These are phyloP conservation scores for Anadara kagoshimensis DNA, from an alignment of 1,140 invertebrate genomes.

Conservation along the genomic window DNA sequence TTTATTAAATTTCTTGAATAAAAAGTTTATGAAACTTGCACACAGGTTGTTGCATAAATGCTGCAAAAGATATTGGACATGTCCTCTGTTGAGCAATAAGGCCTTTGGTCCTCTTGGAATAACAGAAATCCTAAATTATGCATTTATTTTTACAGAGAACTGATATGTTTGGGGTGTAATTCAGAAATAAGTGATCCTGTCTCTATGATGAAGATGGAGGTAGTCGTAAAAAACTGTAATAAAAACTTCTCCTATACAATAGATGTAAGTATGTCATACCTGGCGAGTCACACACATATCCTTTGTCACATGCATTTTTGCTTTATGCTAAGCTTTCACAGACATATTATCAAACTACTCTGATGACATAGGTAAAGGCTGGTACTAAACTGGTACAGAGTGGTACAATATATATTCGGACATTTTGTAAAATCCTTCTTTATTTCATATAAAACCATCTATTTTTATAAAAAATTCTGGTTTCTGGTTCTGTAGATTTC, in stretches of 20 bases:
- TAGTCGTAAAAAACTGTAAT: not conserved
- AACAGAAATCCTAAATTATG: not conserved
- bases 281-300: too few relatives aligned
- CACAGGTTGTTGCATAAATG: too few relatives aligned
- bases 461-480: too few relatives aligned
- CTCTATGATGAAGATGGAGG: conserved; percentile 25
- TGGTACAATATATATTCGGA: too few relatives aligned
- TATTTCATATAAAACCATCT: too few relatives aligned
- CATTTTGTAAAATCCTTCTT: too few relatives aligned
- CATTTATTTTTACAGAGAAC: conserved; percentile 8
- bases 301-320: too few relatives aligned
- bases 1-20: not conserved
- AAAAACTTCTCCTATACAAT: not conserved
- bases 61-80: too few relatives aligned
- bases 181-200: conserved; percentile 5
- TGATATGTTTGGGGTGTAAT: conserved; percentile 16
- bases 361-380: not conserved
- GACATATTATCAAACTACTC: not conserved
- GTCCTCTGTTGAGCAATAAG: not conserved
- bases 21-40: not conserved
- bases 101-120: not conserved
- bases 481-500: too few relatives aligned
- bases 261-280: conserved; percentile 10
- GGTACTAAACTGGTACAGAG: too few relatives aligned
- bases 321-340: not conserved